Base-by-base conservation (phyloP, 2,797 vertebrate species). In the Caiman crocodilus region DNA sequence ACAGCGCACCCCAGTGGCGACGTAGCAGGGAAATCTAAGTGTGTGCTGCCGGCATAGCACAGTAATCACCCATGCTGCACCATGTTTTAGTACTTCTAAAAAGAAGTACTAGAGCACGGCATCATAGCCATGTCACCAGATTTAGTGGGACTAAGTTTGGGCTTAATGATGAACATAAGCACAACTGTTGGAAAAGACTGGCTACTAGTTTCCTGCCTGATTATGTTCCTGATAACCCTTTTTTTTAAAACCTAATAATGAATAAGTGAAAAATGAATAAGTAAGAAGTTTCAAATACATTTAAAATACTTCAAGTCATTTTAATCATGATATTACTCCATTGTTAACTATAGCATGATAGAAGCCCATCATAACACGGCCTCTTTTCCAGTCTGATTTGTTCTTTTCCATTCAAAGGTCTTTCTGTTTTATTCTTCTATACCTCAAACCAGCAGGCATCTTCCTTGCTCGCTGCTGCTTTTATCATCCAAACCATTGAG, bases 401-500 rank as follows among this genome's bases (percentile, higher is more conserved):
- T 23, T 90, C 77, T 90, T 73, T 64, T 77, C 60, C 79, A 50
- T 83, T 23, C 57, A 84, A 86, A 56, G 75, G 87, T 14, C 57
- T 76, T 23, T 13, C n/a, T 60, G 50, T 57, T 73, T 63, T 88
- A 60, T n/a, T 57, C 42, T 28, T 23, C 25, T 30, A 35, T 10
- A 3, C 21, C 30, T 7, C 63, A 50, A 0, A 23, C 32, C 14
- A 9, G 21, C 0, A 0, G 35, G 59, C 3, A 2, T 58, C 73
- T 35, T 88, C 16, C 63, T 92, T 60, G 14, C 61, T 74, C 6
- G 5, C 61, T 14, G 35, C 83, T 85, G 59, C 42, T 13, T 59
- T 77, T 90, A 85, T 55, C 12, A 32, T 79, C 26, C 61, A 65
- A 79, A 42, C 69, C 23, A 42, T 42, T 69, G 65, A 20, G 5